These are phyloP conservation scores for Ceratitis capitata DNA, from an alignment of 1,140 invertebrate species.

Conservation along the genomic window DNA sequence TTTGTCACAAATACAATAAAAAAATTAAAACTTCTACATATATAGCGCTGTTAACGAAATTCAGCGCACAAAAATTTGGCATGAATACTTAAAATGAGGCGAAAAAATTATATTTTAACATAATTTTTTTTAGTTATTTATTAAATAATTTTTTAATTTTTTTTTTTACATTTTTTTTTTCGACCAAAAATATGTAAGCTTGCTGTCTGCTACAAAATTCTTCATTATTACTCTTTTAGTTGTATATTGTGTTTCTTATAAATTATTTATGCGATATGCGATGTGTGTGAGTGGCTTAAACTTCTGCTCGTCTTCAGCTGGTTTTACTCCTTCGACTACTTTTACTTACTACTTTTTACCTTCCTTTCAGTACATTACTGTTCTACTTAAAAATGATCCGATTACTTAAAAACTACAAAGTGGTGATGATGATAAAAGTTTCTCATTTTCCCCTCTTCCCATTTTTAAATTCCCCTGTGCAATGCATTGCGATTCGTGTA, in stretches of 20 bases:
- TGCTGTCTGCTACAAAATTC: neutral
- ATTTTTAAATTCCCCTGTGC: neutral
- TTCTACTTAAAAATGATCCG: neutral
- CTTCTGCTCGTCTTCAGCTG: neutral
- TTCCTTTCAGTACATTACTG: neutral
- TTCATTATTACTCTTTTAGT: neutral
- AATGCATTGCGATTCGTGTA: neutral
- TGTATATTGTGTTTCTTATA: neutral
- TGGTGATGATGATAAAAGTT: constrained; percentile 14
- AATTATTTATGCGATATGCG: constrained; percentile 34
- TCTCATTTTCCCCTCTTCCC: neutral
- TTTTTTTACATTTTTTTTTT: neutral
- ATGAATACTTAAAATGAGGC: neutral
- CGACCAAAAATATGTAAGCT: neutral
- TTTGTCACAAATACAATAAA: neutral
- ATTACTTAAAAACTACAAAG: constrained; percentile 17
- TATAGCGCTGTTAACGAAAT: neutral
- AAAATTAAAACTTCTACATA: neutral
- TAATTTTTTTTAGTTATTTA: neutral
- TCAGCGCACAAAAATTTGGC: neutral
- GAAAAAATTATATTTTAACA: neutral
- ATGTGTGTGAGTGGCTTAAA: constrained; percentile 4
- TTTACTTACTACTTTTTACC: neutral
- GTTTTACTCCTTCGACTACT: neutral
- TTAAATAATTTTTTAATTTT: neutral